These are phyloP conservation scores for Ditylenchus dipsaci DNA, from an alignment of 1,140 invertebrate genomes.

Conservation along the genomic window DNA sequence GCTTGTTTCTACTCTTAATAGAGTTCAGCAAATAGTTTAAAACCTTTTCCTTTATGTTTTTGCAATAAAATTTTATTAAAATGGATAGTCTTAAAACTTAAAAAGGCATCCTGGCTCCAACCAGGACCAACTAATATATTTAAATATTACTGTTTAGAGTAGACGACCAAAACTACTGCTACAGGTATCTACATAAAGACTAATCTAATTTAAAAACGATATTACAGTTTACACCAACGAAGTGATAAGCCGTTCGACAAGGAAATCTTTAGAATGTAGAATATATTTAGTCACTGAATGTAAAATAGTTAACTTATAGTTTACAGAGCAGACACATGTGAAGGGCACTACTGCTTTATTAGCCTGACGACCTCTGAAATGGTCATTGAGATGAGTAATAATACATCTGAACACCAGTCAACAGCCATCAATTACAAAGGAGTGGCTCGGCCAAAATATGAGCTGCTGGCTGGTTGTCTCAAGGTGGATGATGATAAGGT, in stretches of 20 bases:
- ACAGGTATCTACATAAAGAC: slow-evolving; percentile 8
- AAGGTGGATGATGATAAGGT: slow-evolving; percentile 57
- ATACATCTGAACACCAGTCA: slow-evolving; percentile 41
- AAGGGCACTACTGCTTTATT: slow-evolving; percentile 57
- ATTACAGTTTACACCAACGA: slow-evolving; percentile 40
- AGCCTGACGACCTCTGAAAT: slow-evolving; percentile 53
- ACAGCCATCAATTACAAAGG: slow-evolving; percentile 35
- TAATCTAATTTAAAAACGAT: neutral
- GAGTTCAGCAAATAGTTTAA: no score
- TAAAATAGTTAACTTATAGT: neutral
- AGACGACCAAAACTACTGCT: slow-evolving; percentile 55
- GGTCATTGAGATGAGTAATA: slow-evolving; percentile 43
- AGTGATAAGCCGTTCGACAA: slow-evolving; percentile 46
- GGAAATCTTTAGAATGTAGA: slow-evolving; percentile 54
- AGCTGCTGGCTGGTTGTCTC: slow-evolving; percentile 54
- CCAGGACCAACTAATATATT: no score
- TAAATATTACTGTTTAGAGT: neutral
- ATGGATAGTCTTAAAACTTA: no score
- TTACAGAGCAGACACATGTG: slow-evolving; percentile 53
- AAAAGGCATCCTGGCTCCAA: no score
- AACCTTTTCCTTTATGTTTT: no score
- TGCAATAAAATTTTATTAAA: no score
- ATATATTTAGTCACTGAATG: slow-evolving; percentile 5
- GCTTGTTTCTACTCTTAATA: no score
- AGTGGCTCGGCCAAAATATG: slow-evolving; percentile 38